Percentiles rank a stretch among this genome's conserved stretches.
phyloP scores from a whole-genome alignment of 2,888 invertebrate species.

The Euzophera pinguis region DNA sequence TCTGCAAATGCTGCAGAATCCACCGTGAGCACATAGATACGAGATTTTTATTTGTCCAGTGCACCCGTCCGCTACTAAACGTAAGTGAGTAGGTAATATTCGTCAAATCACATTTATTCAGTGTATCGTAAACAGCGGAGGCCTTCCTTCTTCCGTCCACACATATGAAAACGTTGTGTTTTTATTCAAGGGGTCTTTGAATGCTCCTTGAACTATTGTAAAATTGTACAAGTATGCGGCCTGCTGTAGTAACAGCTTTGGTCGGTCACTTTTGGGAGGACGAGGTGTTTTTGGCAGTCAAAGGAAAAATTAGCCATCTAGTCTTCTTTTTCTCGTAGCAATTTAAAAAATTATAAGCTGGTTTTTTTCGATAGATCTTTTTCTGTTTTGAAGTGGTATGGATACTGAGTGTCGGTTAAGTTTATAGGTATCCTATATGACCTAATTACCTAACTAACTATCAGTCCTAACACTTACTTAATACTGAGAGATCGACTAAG shows the following conservation, averaged over 20 bases:
- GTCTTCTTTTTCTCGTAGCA: not conserved
- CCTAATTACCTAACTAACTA: too few species aligned
- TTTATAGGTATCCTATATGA: too few species aligned
- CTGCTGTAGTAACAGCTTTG: slow-evolving; percentile 12
- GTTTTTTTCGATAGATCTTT: slow-evolving; percentile 1
- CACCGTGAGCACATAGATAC: not conserved
- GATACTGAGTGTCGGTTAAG: slow-evolving; percentile 6
- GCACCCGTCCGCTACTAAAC: not conserved
- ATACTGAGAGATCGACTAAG: too few species aligned
- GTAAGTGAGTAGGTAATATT: not conserved
- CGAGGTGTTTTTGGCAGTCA: slow-evolving; percentile 27
- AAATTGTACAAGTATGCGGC: slow-evolving; percentile 11
- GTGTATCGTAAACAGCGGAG: not conserved
- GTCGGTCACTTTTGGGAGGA: slow-evolving; percentile 22
- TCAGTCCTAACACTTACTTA: slow-evolving; percentile 10
- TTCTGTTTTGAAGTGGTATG: slow-evolving; percentile 9
- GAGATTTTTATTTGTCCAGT: not conserved
- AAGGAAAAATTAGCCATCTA: not conserved
- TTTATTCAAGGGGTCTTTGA: too few species aligned
- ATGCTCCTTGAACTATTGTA: not conserved
- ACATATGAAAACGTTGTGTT: not conserved
- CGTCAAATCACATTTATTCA: not conserved
- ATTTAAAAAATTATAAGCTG: not conserved
- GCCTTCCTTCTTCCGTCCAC: not conserved
- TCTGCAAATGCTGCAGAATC: not conserved